Base-by-base conservation (phyloP, 2,113 vertebrate species). In the Lipotes vexillifer region DNA sequence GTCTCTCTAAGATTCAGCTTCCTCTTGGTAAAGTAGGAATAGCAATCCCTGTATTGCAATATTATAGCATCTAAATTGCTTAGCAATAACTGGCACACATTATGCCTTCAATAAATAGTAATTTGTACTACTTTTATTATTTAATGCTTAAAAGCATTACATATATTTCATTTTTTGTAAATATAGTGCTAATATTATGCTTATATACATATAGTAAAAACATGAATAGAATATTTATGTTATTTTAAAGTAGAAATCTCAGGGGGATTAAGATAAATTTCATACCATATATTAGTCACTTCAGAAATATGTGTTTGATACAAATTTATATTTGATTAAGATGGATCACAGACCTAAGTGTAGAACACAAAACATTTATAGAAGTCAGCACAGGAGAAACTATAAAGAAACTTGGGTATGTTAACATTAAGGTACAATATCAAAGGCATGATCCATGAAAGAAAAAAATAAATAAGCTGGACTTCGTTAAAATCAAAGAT, bases 191-290 rank as follows among this genome's bases (percentile, higher is more conserved):
- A 68, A 69, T 68, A 25, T 66, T 86, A 38, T n/a, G 13, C 77
- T 69, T 82, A 59, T 13, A 8, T 10, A 31, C 27, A 75, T 49
- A 84, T 31, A 49, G n/a, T 69, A 74, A 78, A 93, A 65, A 75
- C 55, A 33, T 68, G 15, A 87, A 31, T 86, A 6, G 11, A 75
- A 92, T 23, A 68, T 6, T 23, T 5, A 69, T 44, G 5, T 6
- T 12, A 75, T 92, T 93, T 96, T 46, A 97, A 92, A 93, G n/a
- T 18, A 77, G 14, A 41, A 85, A n/a, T 77, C 15, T 75, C 36
- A 23, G 2, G 6, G 4, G 9, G 15, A 61, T 61, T 86, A 52
- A 66, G 31, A 88, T 68, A 59, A 78, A 68, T 75, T 86, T 69
- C 12, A 63, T 80, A 36, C 29, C 81, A 20, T 36, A 12, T 69